Base-by-base conservation (phyloP, 2,888 invertebrate species). In the Flexamia atlantica region DNA sequence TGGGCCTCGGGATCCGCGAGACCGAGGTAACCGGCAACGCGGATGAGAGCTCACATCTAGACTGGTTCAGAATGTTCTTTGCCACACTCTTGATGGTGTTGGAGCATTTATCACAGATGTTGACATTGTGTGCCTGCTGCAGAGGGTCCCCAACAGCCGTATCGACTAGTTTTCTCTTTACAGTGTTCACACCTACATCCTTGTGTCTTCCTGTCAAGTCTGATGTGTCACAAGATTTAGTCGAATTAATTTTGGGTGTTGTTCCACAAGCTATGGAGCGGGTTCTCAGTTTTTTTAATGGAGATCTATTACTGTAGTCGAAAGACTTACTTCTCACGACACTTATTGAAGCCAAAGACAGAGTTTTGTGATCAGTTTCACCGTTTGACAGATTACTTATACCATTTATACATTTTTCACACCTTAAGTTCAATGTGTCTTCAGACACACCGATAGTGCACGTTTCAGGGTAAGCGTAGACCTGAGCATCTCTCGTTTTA, bases 291-390 rank as follows among this genome's bases (percentile, higher is more conserved):
- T 70, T 84, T 64, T 82, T 86, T 81, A 91, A 91, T 0, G 91
- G 87, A 86, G 91, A 91, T 79, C 92, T 92, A 76, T 92, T 93
- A 1, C 93, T 93, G 87, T 93, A 90, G 88, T 93, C 92, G 87
- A 93, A 94, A 0, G 93, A 93, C 85, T 92, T 92, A 87, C 93
- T 93, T 82, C 93, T 90, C 1, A 91, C 91, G 0, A 90, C 89
- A 80, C 88, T 90, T 88, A 92, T 88, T 84, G 91, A 90, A 32
- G 91, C 90, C 32, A 93, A 88, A 0, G 92, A 92, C 40, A 92
- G 36, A 12, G 25, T 25, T 36, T 57, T 79, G 57, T 32, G 9
- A 32, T 79, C 14, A 42, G 7, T 42, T 20, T 28, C 50, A 25
- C 28, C 28, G 20, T 79, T 79, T 5, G 32, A 23, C 4, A 32